phyloP scores from a whole-genome alignment of 30 jellyfish, hydroid and myxozoan genomes.

The Catostylus mosaicus region DNA sequence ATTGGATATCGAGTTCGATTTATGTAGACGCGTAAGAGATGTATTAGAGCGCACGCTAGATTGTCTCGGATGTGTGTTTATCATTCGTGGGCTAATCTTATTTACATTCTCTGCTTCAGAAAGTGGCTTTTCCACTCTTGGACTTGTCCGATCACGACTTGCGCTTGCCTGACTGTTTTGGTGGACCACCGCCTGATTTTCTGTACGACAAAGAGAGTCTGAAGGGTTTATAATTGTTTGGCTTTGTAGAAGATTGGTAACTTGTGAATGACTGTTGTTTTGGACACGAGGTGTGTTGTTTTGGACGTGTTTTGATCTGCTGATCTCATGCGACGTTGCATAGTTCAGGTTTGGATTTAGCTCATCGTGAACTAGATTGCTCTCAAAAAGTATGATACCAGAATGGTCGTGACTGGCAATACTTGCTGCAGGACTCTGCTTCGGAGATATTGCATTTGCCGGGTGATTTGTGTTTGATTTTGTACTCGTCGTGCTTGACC shows the following conservation, averaged over 20 bases:
- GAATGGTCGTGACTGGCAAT: neutral
- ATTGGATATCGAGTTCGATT: neutral
- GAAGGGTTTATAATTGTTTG: neutral
- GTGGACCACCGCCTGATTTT: neutral
- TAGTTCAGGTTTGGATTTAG: neutral
- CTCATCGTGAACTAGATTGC: no score
- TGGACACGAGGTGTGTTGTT: neutral
- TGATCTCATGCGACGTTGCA: neutral
- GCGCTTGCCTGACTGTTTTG: neutral
- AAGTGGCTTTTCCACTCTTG: neutral
- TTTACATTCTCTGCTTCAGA: neutral
- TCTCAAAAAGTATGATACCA: neutral
- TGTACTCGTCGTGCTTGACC: conserved; percentile 19
- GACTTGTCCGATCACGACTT: neutral
- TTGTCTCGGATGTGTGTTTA: neutral
- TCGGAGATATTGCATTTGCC: neutral
- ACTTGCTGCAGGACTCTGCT: neutral
- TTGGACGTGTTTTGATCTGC: no score
- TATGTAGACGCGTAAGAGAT: neutral
- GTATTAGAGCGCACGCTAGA: neutral
- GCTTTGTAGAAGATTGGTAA: neutral
- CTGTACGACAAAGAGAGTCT: neutral
- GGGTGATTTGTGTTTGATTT: neutral
- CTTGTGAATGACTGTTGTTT: neutral
- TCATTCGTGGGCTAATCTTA: neutral